These are phyloP conservation scores for Heliothis peltigera DNA, from an alignment of 2,888 invertebrate genomes.

Conservation along the genomic window DNA sequence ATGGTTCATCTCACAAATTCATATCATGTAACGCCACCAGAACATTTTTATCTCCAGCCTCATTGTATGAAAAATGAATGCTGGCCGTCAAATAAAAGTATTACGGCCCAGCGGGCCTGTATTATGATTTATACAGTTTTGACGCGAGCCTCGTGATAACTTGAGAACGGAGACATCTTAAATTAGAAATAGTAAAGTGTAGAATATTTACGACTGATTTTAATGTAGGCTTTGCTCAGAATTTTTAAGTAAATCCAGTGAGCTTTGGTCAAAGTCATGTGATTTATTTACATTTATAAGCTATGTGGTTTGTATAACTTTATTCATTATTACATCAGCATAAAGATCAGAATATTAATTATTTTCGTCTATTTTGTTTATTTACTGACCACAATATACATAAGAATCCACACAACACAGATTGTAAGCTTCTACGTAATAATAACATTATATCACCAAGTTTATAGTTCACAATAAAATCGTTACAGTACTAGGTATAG, in stretches of 20 bases:
- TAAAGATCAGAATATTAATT: too few species aligned
- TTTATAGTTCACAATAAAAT: conserved; percentile 35
- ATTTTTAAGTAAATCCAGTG: conserved; percentile 39
- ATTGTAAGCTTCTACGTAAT: conserved; percentile 15
- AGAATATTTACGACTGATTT: conserved; percentile 44
- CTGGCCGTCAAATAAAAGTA: conserved; percentile 77
- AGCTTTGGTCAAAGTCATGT: conserved; percentile 8
- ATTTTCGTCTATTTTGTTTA: too few species aligned
- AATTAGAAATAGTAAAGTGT: conserved; percentile 46
- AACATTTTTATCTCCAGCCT: conserved; percentile 63
- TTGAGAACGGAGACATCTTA: conserved; percentile 46
- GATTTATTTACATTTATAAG: conserved; percentile 5
- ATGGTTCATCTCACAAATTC: conserved; percentile 58
- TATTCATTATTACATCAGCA: too few species aligned
- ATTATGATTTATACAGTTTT: conserved; percentile 59
- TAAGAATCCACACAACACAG: conserved; percentile 17
- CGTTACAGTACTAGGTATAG: conserved; percentile 9
- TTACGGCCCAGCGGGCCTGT: conserved; percentile 43
- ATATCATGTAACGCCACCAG: conserved; percentile 56
- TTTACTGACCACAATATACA: too few species aligned
- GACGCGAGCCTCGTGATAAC: conserved; percentile 47
- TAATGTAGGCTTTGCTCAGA: conserved; percentile 40
- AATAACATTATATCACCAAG: conserved; percentile 23
- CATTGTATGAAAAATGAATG: conserved; percentile 72
- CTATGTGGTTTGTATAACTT: not conserved